phyloP scores from a whole-genome alignment of 2,888 invertebrate genomes.

The Mimumesa dahlbomi region DNA sequence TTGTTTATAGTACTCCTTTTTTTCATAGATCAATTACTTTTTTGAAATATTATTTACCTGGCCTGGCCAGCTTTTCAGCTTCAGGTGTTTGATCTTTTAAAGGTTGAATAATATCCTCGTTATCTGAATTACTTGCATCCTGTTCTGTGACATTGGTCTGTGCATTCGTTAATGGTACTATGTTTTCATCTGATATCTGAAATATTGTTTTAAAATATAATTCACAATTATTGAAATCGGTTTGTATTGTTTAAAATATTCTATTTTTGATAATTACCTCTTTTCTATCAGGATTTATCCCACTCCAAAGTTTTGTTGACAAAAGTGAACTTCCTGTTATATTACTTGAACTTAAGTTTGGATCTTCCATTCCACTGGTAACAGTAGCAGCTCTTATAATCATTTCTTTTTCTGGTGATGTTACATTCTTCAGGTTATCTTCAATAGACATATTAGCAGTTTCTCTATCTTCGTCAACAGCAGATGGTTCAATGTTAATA shows the following conservation, averaged over 20 bases:
- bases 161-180: constrained; percentile 38
- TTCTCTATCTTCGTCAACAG: constrained; percentile 83
- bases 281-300: constrained; percentile 54
- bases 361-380: constrained; percentile 62
- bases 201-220: constrained; percentile 32
- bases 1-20: too few species aligned
- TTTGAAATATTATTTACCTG: constrained; percentile 83
- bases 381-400: constrained; percentile 81
- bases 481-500: constrained; percentile 86
- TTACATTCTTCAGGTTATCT: constrained; percentile 76
- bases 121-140: constrained; percentile 57
- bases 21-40: too few species aligned
- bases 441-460: constrained; percentile 79
- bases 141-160: constrained; percentile 64
- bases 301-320: constrained; percentile 74
- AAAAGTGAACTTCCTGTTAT: constrained; percentile 71
- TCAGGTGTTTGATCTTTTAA: constrained; percentile 81
- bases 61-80: constrained; percentile 83
- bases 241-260: constrained; percentile 1
- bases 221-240: neutral
- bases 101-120: constrained; percentile 69
- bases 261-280: constrained; percentile 26
- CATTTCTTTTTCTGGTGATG: constrained; percentile 73
- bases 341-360: constrained; percentile 71
- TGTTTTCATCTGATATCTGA: constrained; percentile 45